Evolutionary conservation across 2,113 vertebrate species (phyloP), one percentile per base, ranked within the genome.

Genomic region (Lampris incognitus): DNA sequence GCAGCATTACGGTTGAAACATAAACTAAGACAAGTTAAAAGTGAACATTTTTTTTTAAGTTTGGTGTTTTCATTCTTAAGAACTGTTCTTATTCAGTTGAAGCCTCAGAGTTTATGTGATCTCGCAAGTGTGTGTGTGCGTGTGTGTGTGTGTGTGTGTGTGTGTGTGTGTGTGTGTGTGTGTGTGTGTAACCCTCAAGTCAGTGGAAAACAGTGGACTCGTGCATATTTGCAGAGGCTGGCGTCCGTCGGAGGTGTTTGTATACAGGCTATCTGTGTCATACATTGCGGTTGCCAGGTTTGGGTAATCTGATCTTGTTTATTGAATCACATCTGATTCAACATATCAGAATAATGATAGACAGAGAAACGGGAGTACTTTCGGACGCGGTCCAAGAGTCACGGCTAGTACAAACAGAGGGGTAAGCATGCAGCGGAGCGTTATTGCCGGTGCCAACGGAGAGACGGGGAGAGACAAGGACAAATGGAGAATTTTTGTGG

Each of bases 231-330:
- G 66, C 87, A 88, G 79, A 88, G 44, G 6, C 76, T 82, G 13
- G 87, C 80, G 83, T 85, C 70, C 89, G 90, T 85, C 56, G 66
- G 84, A 87, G 75, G 82, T 92, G 89, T 91, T 91, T 91, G 88
- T 84, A 75, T 83, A 91, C 84, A 80, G 78, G 85, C 81, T 84
- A 72, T 85, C 82, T 56, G 64, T 76, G 80, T 66, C 82, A 74
- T 79, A 79, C 85, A 77, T 46, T 83, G 78, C 11, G 46, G 83
- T 83, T 89, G 87, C 89, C 87, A 91, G 84, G 81, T 87, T 24
- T 91, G 75, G 78, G 91, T 90, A 93, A 93, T 92, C 85, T 85
- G 89, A 93, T 91, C 83, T 69, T 91, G 91, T 93, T 93, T 93
- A 85, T 89, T 91, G 87, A 87, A 91, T 86, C 85, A 76, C 36